Base-by-base conservation (phyloP, 1,140 invertebrate species). In the Papilio dardanus region DNA sequence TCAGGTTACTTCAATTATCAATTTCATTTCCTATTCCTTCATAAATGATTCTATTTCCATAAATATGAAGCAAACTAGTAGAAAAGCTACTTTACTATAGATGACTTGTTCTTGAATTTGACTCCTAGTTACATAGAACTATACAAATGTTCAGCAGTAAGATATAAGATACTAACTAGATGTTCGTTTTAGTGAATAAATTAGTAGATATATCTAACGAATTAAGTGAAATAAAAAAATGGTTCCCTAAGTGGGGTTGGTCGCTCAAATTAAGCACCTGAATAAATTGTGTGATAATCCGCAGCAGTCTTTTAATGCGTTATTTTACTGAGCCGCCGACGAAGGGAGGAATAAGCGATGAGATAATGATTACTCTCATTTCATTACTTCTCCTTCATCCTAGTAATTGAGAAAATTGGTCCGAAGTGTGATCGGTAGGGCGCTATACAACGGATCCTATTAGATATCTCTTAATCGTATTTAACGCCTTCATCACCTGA, bases 251-350 rank as follows among this genome's bases (percentile, higher is more conserved):
- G 86, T 88, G 88, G 88, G 81, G 90, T 88, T 62, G 84, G 88
- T 85, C 84, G 85, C 88, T 91, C 86, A 90, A 92, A 92, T 93
- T 91, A 93, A 92, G 90, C 90, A 92, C 89, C 91, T 92, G 91
- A 92, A 93, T 93, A 93, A 93, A 93, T 93, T 93, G 89, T 88
- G 89, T 88, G 90, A 92, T 93, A 93, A 93, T 93, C 90, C 89
- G 78, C 76, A 88, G 88, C 83, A 88, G 89, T 89, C 86, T 88
- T 92, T 89, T 88, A 92, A 91, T 91, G 88, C 85, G 91, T 92
- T 88, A 87, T 88, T 88, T 88, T 82, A 87, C 83, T 81, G 82
- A 84, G 86, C 83, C 85, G 76, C 75, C 75, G 83, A 81, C 86
- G 81, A 85, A 81, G 79, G 82, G 80, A 85, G 86, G 88, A 88